Percentiles rank a stretch among this genome's conserved stretches.
Evolutionary conservation across 2,113 vertebrate genomes (phyloP).

Genomic region (Macrotus californicus): DNA sequence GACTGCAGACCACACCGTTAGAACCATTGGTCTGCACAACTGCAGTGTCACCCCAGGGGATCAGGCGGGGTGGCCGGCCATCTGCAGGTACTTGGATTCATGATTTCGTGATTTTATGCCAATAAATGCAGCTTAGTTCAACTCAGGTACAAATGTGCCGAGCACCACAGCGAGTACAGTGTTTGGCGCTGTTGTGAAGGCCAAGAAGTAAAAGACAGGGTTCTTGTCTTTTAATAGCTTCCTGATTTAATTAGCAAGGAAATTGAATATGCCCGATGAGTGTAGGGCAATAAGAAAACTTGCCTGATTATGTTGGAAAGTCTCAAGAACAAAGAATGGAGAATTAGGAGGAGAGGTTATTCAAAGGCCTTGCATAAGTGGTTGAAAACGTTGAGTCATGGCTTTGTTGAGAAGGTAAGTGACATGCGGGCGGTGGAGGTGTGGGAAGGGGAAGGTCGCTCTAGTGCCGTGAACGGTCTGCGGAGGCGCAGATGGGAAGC

Average conservation of each 20-base stretch:
- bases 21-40: accelerated
- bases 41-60: no score
- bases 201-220: not conserved
- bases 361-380: not conserved
- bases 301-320: not conserved
- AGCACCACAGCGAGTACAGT: not conserved
- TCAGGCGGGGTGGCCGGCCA: not conserved
- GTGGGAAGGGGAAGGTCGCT: accelerated
- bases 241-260: not conserved
- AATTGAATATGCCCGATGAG: not conserved
- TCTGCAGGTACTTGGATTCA: not conserved
- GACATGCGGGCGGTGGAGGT: accelerated
- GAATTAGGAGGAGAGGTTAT: not conserved
- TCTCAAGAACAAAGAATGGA: not conserved
- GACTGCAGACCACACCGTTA: not conserved
- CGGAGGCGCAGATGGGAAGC: no score
- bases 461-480: no score
- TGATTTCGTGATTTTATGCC: not conserved
- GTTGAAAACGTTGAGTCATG: not conserved
- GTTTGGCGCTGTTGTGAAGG: not conserved
- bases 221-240: not conserved
- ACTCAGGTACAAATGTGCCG: not conserved
- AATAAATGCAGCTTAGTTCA: not conserved
- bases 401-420: not conserved
- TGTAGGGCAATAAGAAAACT: not conserved